These are phyloP conservation scores for Chloromyia formosa DNA, from an alignment of 2,888 invertebrate genomes.

Conservation along the genomic window DNA sequence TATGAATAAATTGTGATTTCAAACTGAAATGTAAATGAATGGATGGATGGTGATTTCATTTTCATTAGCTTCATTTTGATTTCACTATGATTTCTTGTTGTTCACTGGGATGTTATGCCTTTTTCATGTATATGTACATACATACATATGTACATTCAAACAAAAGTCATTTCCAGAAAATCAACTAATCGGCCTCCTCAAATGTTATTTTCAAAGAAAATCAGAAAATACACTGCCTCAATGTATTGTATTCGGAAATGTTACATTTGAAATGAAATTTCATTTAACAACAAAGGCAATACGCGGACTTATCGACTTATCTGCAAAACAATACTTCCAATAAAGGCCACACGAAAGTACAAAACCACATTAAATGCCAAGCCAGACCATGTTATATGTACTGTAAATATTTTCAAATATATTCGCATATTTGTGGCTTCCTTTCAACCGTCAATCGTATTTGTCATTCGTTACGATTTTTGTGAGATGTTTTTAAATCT, in stretches of 20 bases:
- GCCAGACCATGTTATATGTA: background rate
- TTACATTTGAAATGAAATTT: constrained; percentile 8
- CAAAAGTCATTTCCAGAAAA: too few species aligned
- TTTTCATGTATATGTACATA: too few species aligned
- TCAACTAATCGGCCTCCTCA: too few species aligned
- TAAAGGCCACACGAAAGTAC: constrained; percentile 7
- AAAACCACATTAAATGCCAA: constrained; percentile 14
- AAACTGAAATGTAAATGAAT: too few species aligned
- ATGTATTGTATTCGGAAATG: background rate
- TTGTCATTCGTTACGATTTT: constrained; percentile 11
- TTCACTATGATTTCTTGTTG: too few species aligned
- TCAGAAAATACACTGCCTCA: constrained; percentile 8
- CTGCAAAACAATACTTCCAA: too few species aligned
- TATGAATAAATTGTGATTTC: too few species aligned
- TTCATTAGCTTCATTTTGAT: too few species aligned
- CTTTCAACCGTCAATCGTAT: constrained; percentile 16
- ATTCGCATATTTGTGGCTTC: constrained; percentile 27
- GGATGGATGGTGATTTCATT: too few species aligned
- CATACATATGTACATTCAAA: too few species aligned
- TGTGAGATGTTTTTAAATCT: background rate
- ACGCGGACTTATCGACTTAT: background rate
- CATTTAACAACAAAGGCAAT: constrained; percentile 3
- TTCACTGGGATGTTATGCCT: too few species aligned
- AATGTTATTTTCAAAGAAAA: background rate
- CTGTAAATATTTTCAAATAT: constrained; percentile 25